phyloP scores from a whole-genome alignment of 2,888 invertebrate genomes.

The Parnassius glacialis region DNA sequence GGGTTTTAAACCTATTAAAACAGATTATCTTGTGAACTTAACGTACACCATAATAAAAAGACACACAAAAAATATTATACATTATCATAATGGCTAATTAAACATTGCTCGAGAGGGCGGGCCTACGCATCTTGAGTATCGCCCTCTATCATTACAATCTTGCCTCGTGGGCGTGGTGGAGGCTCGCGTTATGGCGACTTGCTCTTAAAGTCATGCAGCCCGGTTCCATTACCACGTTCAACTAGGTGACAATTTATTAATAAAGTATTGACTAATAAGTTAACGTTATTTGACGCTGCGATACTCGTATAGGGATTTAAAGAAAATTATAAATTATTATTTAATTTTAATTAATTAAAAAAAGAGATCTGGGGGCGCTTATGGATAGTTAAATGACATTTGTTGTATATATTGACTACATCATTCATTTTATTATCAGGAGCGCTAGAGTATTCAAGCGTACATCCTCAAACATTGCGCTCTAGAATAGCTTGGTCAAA shows the following conservation, averaged over 20 bases:
- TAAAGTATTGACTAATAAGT: background rate
- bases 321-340: no score
- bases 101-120: slow-evolving; percentile 6
- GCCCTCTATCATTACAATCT: background rate
- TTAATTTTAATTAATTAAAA: no score
- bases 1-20: no score
- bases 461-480: no score
- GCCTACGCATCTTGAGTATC: slow-evolving; percentile 3
- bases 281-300: background rate
- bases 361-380: no score
- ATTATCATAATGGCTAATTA: slow-evolving; percentile 24
- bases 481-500: no score
- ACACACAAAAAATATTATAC: slow-evolving; percentile 5
- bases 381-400: no score
- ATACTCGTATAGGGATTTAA: no score
- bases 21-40: no score
- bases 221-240: background rate
- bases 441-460: no score
- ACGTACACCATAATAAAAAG: background rate
- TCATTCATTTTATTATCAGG: no score
- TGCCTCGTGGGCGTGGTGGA: slow-evolving; percentile 38
- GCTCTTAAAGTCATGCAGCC: background rate
- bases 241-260: slow-evolving; percentile 15
- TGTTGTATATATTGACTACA: no score
- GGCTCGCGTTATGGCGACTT: slow-evolving; percentile 38